Conservation (phyloP, 2,888 invertebrate genomes). For the Drosophila meridionalis region DNA sequence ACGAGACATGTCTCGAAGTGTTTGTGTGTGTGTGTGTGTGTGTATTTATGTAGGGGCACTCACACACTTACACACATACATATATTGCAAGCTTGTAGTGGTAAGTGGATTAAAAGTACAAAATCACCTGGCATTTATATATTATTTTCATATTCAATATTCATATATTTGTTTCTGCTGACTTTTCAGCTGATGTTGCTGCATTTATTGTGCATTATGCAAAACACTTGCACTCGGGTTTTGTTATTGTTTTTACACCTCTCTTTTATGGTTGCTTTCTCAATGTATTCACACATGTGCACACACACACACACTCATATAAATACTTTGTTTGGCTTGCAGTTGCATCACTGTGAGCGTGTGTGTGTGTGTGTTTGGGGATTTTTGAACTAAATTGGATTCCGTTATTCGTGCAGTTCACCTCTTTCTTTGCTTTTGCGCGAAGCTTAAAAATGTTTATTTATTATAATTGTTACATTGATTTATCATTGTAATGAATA, state of each 20-base stretch:
- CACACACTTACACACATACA: constrained; percentile 24
- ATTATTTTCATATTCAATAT: constrained; percentile 38
- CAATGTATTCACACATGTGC: constrained; percentile 35
- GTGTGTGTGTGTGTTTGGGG: neutral
- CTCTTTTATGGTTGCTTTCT: constrained; percentile 50
- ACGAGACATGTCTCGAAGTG: constrained; percentile 30
- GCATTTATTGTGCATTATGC: constrained; percentile 37
- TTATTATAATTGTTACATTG: constrained; percentile 12
- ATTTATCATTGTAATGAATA: constrained; percentile 14
- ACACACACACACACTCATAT: constrained; percentile 13
- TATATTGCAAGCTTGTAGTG: constrained; percentile 18
- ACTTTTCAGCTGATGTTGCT: constrained; percentile 41
- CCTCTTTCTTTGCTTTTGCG: constrained; percentile 23
- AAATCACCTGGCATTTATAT: constrained; percentile 63
- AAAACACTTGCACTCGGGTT: constrained; percentile 36
- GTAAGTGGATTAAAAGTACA: constrained; percentile 57
- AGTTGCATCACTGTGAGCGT: constrained; percentile 56
- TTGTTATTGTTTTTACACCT: constrained; percentile 60
- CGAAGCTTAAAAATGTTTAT: neutral
- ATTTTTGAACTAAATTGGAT: constrained; percentile 40
- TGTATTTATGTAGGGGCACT: constrained; percentile 27
- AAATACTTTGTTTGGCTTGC: constrained; percentile 46
- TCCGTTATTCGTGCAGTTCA: constrained; percentile 29
- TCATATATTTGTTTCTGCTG: constrained; percentile 17
- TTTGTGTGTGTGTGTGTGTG: constrained; percentile 15